Evolutionary conservation across 64 coral and sea anemone genomes (phyloP).

Genomic region (Stichodactyla helianthus): DNA sequence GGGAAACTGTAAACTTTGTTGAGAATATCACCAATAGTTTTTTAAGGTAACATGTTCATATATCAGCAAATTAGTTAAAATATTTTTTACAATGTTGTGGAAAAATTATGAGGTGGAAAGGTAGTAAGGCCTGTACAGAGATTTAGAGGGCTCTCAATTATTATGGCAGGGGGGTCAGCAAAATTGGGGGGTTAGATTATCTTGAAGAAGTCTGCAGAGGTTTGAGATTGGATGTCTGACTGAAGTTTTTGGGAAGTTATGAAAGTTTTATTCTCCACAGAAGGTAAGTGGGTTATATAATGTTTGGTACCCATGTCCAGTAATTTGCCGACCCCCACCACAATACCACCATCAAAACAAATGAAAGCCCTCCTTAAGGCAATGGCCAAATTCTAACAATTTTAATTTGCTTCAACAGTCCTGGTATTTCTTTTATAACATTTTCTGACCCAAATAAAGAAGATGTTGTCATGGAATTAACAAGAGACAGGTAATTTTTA

Average conservation of each 20-base stretch:
- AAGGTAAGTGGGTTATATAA: no score
- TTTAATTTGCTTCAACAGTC: not conserved
- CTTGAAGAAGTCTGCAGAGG: not conserved
- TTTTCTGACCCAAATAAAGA: not conserved
- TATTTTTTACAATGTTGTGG: no score
- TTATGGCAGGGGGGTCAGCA: no score
- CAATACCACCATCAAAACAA: no score
- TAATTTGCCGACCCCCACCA: no score
- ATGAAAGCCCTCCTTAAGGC: no score
- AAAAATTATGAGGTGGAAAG: no score
- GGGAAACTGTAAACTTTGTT: constrained; percentile 27
- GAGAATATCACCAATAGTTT: constrained; percentile 27
- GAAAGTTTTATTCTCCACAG: not conserved
- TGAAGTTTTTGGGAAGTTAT: not conserved
- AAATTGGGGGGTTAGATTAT: not conserved
- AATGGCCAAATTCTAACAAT: not conserved
- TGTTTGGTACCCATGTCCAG: no score
- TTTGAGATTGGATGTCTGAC: no score
- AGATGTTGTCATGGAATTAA: not conserved
- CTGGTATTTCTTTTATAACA: constrained; percentile 5
- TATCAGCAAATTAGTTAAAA: not conserved
- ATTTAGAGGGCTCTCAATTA: no score
- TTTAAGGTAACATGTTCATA: not conserved
- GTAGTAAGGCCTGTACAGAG: no score
- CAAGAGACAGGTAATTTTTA: constrained; percentile 16